These are phyloP conservation scores for Erythrolamprus reginae DNA, from an alignment of 2,113 vertebrate genomes.

Conservation along the genomic window DNA sequence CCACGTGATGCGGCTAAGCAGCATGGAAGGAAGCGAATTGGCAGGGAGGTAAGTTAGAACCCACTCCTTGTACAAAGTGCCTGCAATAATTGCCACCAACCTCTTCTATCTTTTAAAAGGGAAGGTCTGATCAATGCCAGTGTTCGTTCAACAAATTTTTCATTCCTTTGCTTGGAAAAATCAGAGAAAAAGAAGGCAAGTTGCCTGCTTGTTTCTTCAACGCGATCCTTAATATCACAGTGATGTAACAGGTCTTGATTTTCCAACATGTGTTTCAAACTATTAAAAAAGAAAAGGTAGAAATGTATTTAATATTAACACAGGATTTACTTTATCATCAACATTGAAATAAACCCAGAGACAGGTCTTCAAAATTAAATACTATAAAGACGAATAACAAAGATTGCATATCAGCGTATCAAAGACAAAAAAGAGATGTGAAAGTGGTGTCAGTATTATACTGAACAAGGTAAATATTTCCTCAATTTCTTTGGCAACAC, in stretches of 20 bases:
- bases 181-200: slow-evolving; percentile 65
- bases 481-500: neutral
- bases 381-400: neutral
- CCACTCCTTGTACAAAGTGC: neutral
- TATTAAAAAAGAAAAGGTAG: slow-evolving; percentile 11
- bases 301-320: neutral
- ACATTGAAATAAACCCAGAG: too few species aligned
- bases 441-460: neutral
- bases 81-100: slow-evolving; percentile 32
- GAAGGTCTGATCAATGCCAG: slow-evolving; percentile 65
- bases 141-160: slow-evolving; percentile 42
- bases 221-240: slow-evolving; percentile 51
- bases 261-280: neutral
- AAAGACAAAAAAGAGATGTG: neutral
- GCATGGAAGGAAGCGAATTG: too few species aligned
- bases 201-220: slow-evolving; percentile 61
- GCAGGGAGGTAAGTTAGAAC: too few species aligned
- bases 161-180: neutral
- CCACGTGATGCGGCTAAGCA: too few species aligned
- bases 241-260: slow-evolving; percentile 26
- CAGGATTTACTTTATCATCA: neutral
- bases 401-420: neutral
- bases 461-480: neutral
- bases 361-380: neutral
- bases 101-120: slow-evolving; percentile 52